Evolutionary conservation across 2,888 invertebrate genomes (phyloP).

Genomic region (Eremobia ochroleuca): DNA sequence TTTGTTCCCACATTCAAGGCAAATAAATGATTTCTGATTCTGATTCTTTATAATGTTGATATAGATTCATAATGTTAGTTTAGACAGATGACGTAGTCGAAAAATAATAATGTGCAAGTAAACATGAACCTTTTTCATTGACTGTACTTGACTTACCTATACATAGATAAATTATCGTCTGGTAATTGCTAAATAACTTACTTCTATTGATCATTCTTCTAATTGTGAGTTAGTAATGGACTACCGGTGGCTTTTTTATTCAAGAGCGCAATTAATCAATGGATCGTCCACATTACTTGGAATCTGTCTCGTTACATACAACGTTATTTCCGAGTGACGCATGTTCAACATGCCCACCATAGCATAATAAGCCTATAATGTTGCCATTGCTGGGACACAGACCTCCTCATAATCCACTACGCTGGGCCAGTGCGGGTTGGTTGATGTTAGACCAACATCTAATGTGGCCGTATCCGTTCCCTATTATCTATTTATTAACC

Average conservation of each 20-base stretch:
- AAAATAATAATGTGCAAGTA: background rate
- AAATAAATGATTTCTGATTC: no score
- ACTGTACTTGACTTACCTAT: background rate
- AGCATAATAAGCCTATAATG: no score
- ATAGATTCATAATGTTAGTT: no score
- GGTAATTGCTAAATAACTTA: constrained; percentile 11
- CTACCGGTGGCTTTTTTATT: constrained; percentile 11
- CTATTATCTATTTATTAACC: background rate
- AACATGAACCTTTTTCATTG: background rate
- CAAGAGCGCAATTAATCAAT: constrained; percentile 44
- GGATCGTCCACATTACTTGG: constrained; percentile 1
- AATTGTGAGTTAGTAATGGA: constrained; percentile 33
- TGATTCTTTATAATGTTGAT: no score
- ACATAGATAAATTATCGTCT: background rate
- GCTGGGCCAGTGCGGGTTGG: no score
- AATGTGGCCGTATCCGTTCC: background rate
- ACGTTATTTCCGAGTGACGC: constrained; percentile 15
- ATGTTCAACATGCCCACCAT: background rate
- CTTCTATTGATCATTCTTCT: background rate
- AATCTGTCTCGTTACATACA: background rate
- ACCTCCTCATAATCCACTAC: no score
- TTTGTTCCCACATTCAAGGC: no score
- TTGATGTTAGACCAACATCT: no score
- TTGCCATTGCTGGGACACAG: no score
- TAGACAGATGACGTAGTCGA: background rate